Percentiles rank a stretch among this genome's conserved stretches.
These are phyloP conservation scores for Hestina assimilis DNA, from an alignment of 1,140 invertebrate species.

Conservation along the genomic window DNA sequence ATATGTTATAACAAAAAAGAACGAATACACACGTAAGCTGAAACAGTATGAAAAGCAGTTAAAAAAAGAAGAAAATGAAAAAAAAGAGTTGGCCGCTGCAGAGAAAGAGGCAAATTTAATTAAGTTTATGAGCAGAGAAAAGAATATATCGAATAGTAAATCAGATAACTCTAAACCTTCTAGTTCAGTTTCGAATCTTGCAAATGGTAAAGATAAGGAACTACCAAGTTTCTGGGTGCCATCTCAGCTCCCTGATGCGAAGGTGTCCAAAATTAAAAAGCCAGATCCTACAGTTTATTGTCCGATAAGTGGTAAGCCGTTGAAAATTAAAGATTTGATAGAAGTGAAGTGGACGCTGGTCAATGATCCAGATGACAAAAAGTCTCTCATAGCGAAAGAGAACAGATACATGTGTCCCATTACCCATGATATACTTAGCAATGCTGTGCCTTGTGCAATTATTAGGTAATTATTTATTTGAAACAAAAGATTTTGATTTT, in stretches of 20 bases:
- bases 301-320: constrained; percentile 93
- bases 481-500: not conserved
- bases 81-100: constrained; percentile 80
- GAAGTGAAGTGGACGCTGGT: constrained; percentile 95
- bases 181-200: constrained; percentile 71
- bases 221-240: constrained; percentile 99
- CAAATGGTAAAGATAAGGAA: constrained; percentile 65
- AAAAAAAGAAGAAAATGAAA: constrained; percentile 83
- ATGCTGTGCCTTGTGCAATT: constrained; percentile 95
- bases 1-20: constrained; percentile 97
- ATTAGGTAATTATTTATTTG: constrained; percentile 79
- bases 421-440: constrained; percentile 96
- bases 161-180: constrained; percentile 29
- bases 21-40: constrained; percentile 91
- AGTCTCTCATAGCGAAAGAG: constrained; percentile 89
- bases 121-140: constrained; percentile 86
- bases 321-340: constrained; percentile 95
- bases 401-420: constrained; percentile 98
- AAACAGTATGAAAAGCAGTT: constrained; percentile 97
- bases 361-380: constrained; percentile 90
- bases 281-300: constrained; percentile 95
- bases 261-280: constrained; percentile 86
- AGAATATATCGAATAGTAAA: constrained; percentile 81
- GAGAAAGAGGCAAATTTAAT: constrained; percentile 79
- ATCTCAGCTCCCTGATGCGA: constrained; percentile 92